Base-by-base conservation (phyloP, 1,140 invertebrate species). In the Aphaenogaster ashmeadi region DNA sequence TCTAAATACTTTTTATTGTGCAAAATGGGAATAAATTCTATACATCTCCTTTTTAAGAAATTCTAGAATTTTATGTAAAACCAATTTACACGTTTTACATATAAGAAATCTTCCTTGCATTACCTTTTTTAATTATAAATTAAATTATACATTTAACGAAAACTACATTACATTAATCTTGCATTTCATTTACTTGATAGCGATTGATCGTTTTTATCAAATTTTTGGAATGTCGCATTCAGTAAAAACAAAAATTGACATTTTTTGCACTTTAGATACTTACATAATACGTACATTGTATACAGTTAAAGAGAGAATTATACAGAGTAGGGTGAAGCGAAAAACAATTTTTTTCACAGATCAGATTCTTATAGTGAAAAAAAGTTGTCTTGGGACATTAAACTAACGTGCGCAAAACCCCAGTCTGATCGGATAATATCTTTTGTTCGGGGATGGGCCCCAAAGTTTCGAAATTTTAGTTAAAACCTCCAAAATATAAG, bases 251-350 rank as follows among this genome's bases (percentile, higher is more conserved):
- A 77, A 27, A 77, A 9, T 38, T 77, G 7, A 41, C 3, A 11
- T 50, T 67, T 50, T 21, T 8, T 52, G 41, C 1, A 47, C n/a
- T 67, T 50, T 50, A 66, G 9, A 18, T 67, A n/a, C 41, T 66
- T 60, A 54, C 41, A 52, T 21, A 80, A 67, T 69, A 80, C 15
- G 6, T 36, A 79, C 44, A 50, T 15, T 69, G 44, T 69, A 80
- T 33, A 41, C 50, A n/a, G 21, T 44, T n/a, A 67, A 11, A 21
- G 38, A 44, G 6, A 67, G 11, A 27, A 27, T 38, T 54, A 3
- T 67, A 67, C 27, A 38, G 4, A 27, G 27, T n/a, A n/a, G n/a
- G n/a, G n/a, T n/a, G n/a, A n/a, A n/a, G n/a, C n/a, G n/a, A n/a
- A n/a, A n/a, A n/a, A n/a, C n/a, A n/a, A n/a, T n/a, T n/a, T n/a